Evolutionary conservation across 1,140 invertebrate species (phyloP), one percentile per base, ranked within the genome.

Genomic region (Ceratoteleas bidentatus): DNA sequence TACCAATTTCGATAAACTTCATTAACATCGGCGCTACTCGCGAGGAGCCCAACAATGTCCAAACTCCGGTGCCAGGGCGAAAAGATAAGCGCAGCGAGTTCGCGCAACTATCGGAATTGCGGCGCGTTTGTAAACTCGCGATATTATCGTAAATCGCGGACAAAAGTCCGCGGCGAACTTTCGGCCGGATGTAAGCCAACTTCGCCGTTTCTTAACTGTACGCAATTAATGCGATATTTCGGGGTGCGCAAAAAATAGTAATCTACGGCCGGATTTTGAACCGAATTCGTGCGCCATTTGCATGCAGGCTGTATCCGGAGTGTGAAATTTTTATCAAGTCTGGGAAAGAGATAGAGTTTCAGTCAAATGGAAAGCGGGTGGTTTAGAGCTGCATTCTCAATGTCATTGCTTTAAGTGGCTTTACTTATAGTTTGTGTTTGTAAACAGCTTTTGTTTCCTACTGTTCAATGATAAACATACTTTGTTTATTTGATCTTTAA

Each of bases 61-160:
- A 40, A 69, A 50, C 58, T 69, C 64, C 38, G 62, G 62, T 69
- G 49, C 15, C 54, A 45, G 56, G 3, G 13, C 65, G 64, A 77
- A 62, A 77, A 69, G 74, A 77, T 69, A 77, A 77, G 57, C 49
- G 50, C 38, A 1, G 13, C 11, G 68, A 76, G 56, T 76, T 69
- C 7, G 15, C 45, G 15, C 61, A 77, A 77, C 65, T 62, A 77
- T 77, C 65, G 57, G 47, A 70, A 70, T 58, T 69, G 74, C 58
- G 50, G 74, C 69, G 57, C 74, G 57, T 69, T 70, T 78, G 53
- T 70, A 70, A 78, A 78, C 58, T 78, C 70, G 56, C 32, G 45
- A 70, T 70, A 78, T 70, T 78, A 78, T 70, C 75, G 52, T 70
- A 68, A 70, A 78, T 69, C 50, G 73, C 36, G 57, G 33, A 77